Evolutionary conservation across 1,140 invertebrate species (phyloP).

Genomic region (Neoseiulus cucumeris): DNA sequence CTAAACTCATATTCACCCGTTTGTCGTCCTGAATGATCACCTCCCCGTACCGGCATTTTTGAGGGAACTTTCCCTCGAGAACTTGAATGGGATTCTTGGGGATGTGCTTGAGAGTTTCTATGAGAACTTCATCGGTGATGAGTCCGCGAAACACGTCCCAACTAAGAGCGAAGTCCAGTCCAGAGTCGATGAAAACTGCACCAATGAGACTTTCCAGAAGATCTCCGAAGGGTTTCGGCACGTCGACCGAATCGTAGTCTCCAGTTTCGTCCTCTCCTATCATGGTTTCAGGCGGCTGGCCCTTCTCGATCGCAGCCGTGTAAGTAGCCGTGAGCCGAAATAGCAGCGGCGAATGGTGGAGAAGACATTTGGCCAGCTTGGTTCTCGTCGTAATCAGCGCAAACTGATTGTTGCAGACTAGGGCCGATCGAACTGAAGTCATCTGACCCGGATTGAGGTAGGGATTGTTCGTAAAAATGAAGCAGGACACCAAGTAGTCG

Average conservation of each 20-base stretch:
- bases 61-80: neutral
- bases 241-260: slow-evolving; percentile 89
- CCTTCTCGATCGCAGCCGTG: slow-evolving; percentile 36
- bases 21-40: neutral
- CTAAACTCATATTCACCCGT: neutral
- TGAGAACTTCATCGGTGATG: neutral
- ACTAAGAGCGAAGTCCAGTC: slow-evolving; percentile 68
- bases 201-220: slow-evolving; percentile 95
- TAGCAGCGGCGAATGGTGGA: slow-evolving; percentile 72
- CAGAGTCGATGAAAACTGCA: slow-evolving; percentile 85
- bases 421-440: slow-evolving; percentile 84
- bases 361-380: slow-evolving; percentile 86
- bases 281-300: neutral
- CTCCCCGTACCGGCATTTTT: neutral
- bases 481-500: slow-evolving; percentile 86
- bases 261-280: slow-evolving; percentile 52
- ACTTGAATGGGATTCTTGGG: neutral
- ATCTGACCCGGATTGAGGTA: slow-evolving; percentile 83
- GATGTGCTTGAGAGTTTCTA: neutral
- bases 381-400: slow-evolving; percentile 86
- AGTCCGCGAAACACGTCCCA: slow-evolving; percentile 42
- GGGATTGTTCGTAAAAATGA: slow-evolving; percentile 79
- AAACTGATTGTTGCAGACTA: slow-evolving; percentile 99
- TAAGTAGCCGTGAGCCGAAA: slow-evolving; percentile 80
- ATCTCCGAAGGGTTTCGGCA: slow-evolving; percentile 96